phyloP scores from a whole-genome alignment of 2,797 vertebrate genomes.

The Nannoperca australis region DNA sequence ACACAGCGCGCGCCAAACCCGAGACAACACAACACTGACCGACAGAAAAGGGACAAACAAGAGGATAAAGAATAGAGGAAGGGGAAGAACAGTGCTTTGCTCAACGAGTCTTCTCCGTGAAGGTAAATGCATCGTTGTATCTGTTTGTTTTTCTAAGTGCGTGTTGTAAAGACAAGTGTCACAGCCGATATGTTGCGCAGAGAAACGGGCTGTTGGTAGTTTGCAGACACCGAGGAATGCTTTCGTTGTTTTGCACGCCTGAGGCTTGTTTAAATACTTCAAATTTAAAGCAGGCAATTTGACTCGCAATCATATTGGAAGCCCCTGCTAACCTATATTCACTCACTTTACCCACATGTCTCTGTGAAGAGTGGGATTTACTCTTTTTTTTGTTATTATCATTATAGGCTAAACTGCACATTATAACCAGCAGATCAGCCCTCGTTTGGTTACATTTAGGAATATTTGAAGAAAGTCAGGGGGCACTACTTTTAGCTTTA shows the following conservation, averaged over 20 bases:
- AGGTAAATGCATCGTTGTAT: slow-evolving; percentile 53
- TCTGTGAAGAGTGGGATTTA: neutral
- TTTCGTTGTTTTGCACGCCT: neutral
- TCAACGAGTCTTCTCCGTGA: slow-evolving; percentile 51
- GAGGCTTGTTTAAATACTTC: slow-evolving; percentile 11
- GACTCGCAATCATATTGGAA: neutral
- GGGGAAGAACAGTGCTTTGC: neutral
- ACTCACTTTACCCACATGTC: neutral
- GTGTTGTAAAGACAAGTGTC: neutral
- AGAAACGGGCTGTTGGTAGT: slow-evolving; percentile 1
- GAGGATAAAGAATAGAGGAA: neutral
- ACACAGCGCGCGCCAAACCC: slow-evolving; percentile 44
- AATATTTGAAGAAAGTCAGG: neutral
- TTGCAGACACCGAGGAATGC: neutral
- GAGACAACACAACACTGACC: slow-evolving; percentile 27
- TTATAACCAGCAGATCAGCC: too few species aligned
- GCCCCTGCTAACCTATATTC: neutral
- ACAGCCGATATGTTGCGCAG: neutral
- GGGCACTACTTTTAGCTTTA: neutral
- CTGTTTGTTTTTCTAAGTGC: neutral
- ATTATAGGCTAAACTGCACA: too few species aligned
- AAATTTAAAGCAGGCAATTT: neutral
- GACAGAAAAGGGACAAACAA: neutral
- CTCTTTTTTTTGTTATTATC: neutral
- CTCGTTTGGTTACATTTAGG: neutral